Percentiles rank a stretch among this genome's conserved stretches.
These are phyloP conservation scores for Halocynthia roretzi DNA, from an alignment of 23 tunicate species.

Conservation along the genomic window DNA sequence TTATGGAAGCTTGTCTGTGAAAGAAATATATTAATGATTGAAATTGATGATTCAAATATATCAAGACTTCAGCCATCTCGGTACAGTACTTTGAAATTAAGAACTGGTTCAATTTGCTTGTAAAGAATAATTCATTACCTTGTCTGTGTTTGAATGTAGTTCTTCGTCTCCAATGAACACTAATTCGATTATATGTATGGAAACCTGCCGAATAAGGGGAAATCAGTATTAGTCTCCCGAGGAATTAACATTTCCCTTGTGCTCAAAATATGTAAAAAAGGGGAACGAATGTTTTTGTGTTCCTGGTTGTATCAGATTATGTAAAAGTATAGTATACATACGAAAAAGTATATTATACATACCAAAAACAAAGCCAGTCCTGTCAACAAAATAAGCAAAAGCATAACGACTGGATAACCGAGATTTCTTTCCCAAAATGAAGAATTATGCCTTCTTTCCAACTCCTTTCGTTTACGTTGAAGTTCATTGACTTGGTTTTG, in stretches of 20 bases:
- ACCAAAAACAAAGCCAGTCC: slow-evolving; percentile 81
- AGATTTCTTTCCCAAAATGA: slow-evolving; percentile 70
- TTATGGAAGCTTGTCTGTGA: slow-evolving; percentile 20
- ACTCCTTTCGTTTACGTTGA: slow-evolving; percentile 27
- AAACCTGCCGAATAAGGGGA: slow-evolving; percentile 32
- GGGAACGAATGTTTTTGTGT: no score
- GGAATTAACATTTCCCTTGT: no score
- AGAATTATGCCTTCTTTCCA: slow-evolving; percentile 74
- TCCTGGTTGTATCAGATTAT: no score
- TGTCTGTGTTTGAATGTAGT: slow-evolving; percentile 68
- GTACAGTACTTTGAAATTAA: no score
- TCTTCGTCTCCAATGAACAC: slow-evolving; percentile 85
- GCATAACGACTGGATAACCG: slow-evolving; percentile 67
- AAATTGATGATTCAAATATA: no score
- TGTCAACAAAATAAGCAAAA: slow-evolving; percentile 55
- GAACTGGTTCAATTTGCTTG: no score
- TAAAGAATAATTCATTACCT: slow-evolving; percentile 5
- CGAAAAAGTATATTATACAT: slow-evolving; percentile 5
- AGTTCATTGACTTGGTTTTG: slow-evolving; percentile 22
- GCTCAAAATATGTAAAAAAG: no score
- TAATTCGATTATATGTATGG: slow-evolving; percentile 61
- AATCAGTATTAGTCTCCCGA: neutral
- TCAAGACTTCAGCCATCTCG: no score
- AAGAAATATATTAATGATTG: no score
- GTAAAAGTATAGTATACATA: no score